Base-by-base conservation (phyloP, 2,888 invertebrate species). In the Vanessa cardui region DNA sequence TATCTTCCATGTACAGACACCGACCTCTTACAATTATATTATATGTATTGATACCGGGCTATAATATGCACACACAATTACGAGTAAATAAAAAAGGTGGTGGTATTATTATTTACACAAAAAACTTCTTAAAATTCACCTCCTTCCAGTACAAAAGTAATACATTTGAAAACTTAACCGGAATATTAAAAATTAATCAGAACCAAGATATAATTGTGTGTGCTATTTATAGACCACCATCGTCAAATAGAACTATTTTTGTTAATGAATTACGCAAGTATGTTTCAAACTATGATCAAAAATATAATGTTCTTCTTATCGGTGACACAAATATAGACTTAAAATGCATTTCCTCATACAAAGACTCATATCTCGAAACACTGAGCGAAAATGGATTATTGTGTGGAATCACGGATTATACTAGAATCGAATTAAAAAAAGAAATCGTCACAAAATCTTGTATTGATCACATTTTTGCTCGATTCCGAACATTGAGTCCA, bases 41-140 rank as follows among this genome's bases (percentile, higher is more conserved):
- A n/a, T n/a, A n/a, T n/a, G n/a, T n/a, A n/a, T n/a, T n/a, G n/a
- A 69, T 77, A 64, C 56, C 63, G 15, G 76, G 74, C 15, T 76
- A 77, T 70, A 73, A 66, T 20, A 73, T 77, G 74, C 63, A 74
- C 62, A 58, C 71, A 67, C 50, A 72, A 54, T 56, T 77, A 49
- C 74, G 76, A 0, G 21, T 5, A 9, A 58, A 69, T 4, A 65
- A 52, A 65, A 72, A 69, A 64, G 74, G 74, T 16, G 74, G 74
- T 47, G 73, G 74, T 20, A 72, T 74, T 39, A 71, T 73, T 46
- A 56, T 74, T 20, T 74, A 74, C 49, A 21, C 54, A 15, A 68
- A 54, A 56, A 68, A 62, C 31, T 56, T 58, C 49, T 16, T 69
- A 12, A 73, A 71, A 62, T 70, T 59, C 49, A 63, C 59, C 18